Conservation (phyloP, 2,113 vertebrate genomes). For the Albula goreensis region DNA sequence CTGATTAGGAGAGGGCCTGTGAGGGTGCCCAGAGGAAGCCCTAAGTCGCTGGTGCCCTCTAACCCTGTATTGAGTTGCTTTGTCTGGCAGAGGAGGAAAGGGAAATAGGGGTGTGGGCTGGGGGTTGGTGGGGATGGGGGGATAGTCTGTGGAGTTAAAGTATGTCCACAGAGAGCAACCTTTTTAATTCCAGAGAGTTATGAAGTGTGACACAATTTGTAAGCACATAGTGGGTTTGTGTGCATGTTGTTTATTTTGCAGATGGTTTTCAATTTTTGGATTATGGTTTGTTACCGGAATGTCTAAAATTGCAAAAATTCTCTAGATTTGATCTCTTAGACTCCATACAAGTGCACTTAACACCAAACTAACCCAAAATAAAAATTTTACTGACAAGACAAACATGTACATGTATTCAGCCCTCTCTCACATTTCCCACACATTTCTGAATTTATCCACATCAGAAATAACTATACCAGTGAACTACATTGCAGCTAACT, state of each 20-base stretch:
- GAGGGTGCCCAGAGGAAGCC: conserved; percentile 40
- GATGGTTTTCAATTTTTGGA: neutral
- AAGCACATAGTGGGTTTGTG: neutral
- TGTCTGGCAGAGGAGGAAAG: conserved; percentile 28
- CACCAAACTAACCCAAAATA: neutral
- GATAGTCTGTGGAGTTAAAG: neutral
- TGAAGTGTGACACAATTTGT: neutral
- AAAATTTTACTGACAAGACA: neutral
- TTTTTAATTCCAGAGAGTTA: neutral
- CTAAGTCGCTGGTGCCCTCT: conserved; percentile 8
- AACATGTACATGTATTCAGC: neutral
- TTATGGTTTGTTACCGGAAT: neutral
- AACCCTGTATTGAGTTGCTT: conserved; percentile 35
- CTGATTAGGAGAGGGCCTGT: conserved; percentile 34
- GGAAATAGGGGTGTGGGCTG: neutral
- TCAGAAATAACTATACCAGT: too few species aligned
- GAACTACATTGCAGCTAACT: too few species aligned
- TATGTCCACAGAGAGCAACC: neutral
- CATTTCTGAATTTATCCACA: neutral
- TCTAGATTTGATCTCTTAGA: neutral
- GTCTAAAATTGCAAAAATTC: neutral
- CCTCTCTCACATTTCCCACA: neutral
- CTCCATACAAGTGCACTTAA: neutral
- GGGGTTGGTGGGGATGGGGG: neutral
- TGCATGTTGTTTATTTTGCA: neutral